Conservation (phyloP, 2,888 invertebrate genomes). For the Subacronicta megacephala region DNA sequence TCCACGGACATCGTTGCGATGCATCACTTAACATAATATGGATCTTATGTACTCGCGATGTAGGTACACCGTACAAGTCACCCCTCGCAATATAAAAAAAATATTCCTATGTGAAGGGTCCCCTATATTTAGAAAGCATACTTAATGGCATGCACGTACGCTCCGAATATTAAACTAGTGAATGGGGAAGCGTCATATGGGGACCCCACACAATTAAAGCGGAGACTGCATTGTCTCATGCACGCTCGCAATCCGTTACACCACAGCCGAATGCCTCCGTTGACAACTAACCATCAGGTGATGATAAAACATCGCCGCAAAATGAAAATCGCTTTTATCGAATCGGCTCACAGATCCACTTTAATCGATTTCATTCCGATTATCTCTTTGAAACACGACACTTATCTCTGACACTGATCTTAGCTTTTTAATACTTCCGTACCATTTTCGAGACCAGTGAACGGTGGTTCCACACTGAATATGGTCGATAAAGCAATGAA, state of each 20-base stretch:
- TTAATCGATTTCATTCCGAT: conserved; percentile 57
- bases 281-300: conserved; percentile 56
- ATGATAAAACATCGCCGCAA: conserved; percentile 54
- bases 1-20: conserved; percentile 66
- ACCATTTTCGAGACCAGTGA: conserved; percentile 54
- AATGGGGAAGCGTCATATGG: conserved; percentile 86
- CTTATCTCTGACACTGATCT: conserved; percentile 66
- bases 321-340: conserved; percentile 36
- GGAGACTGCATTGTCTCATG: conserved; percentile 75
- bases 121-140: conserved; percentile 87
- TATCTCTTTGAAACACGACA: conserved; percentile 60
- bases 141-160: conserved; percentile 86
- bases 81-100: conserved; percentile 82
- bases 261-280: conserved; percentile 53
- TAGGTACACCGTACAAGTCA: conserved; percentile 80
- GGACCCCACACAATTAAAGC: conserved; percentile 81
- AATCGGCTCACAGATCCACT: conserved; percentile 42
- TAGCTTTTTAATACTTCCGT: conserved; percentile 52
- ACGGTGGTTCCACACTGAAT: conserved; percentile 52
- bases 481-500: conserved; percentile 62
- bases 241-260: conserved; percentile 74
- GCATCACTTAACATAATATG: conserved; percentile 76
- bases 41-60: conserved; percentile 79
- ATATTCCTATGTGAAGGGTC: conserved; percentile 73
- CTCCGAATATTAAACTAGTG: conserved; percentile 85